These are phyloP conservation scores for Sitophilus oryzae DNA, from an alignment of 1,140 invertebrate genomes.

Conservation along the genomic window DNA sequence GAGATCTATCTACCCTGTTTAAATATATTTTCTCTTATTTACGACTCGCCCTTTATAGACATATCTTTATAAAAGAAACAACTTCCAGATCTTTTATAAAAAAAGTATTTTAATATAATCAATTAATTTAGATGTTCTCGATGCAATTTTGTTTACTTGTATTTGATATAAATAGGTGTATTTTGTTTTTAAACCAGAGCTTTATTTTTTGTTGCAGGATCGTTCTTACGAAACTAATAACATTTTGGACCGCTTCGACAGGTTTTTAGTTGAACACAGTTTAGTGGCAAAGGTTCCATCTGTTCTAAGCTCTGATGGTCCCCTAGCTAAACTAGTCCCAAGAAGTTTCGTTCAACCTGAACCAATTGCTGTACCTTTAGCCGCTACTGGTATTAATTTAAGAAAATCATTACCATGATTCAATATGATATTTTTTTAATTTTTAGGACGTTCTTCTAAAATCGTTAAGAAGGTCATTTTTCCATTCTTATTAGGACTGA, in stretches of 20 bases:
- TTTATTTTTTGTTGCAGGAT: not conserved
- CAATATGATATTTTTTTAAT: not conserved
- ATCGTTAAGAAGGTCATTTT: conserved; percentile 78
- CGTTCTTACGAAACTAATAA: conserved; percentile 15
- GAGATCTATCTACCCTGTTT: no score
- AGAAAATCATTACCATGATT: no score
- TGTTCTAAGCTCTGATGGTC: conserved; percentile 51
- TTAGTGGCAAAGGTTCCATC: conserved; percentile 58
- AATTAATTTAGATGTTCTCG: no score
- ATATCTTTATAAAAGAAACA: no score
- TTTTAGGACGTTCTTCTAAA: conserved; percentile 48
- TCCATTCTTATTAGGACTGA: conserved; percentile 77
- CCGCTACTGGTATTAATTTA: conserved; percentile 42
- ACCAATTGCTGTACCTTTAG: conserved; percentile 61
- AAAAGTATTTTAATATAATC: no score
- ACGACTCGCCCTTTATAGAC: no score
- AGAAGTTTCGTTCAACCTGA: conserved; percentile 59
- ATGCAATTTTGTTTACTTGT: no score
- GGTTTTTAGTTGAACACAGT: conserved; percentile 58
- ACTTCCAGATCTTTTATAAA: no score
- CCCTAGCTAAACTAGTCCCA: conserved; percentile 56
- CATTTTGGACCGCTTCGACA: conserved; percentile 58
- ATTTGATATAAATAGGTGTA: not conserved
- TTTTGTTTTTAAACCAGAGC: not conserved
- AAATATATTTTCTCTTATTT: no score